phyloP scores from a whole-genome alignment of 92 coral and sea anemone species.

The Micromussa lordhowensis region DNA sequence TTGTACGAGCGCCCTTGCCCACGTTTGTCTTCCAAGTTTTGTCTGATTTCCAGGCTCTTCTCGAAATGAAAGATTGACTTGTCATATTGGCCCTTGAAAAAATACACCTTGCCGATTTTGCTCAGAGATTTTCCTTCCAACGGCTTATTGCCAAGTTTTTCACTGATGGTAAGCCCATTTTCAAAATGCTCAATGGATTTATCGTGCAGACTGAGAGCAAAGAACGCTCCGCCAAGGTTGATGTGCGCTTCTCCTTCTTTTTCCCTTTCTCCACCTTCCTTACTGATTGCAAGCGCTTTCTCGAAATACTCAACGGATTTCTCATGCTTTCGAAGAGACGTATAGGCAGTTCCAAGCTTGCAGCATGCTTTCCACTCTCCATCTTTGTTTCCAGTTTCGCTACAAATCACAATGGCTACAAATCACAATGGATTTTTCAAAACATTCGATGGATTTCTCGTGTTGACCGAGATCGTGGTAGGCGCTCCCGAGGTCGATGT shows the following conservation, averaged over 20 bases:
- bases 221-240: slow-evolving; percentile 26
- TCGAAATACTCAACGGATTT: slow-evolving; percentile 48
- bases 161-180: slow-evolving; percentile 30
- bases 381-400: slow-evolving; percentile 24
- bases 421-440: slow-evolving; percentile 18
- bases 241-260: slow-evolving; percentile 29
- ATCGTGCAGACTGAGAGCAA: slow-evolving; percentile 6
- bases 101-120: slow-evolving; percentile 21
- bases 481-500: slow-evolving; percentile 20
- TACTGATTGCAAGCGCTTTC: slow-evolving; percentile 37
- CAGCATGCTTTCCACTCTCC: slow-evolving; percentile 20
- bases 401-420: slow-evolving; percentile 13
- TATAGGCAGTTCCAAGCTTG: slow-evolving; percentile 28
- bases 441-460: slow-evolving; percentile 36
- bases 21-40: slow-evolving; percentile 20
- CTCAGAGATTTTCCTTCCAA: slow-evolving; percentile 15
- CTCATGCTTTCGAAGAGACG: slow-evolving; percentile 19
- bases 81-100: slow-evolving; percentile 4
- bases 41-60: slow-evolving; percentile 33
- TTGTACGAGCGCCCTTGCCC: slow-evolving; percentile 31
- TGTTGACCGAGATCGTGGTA: background rate
- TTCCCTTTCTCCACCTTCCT: slow-evolving; percentile 31
- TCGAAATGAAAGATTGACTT: slow-evolving; percentile 15
- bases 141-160: slow-evolving; percentile 30
- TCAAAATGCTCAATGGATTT: slow-evolving; percentile 28